phyloP scores from a whole-genome alignment of 2,888 invertebrate genomes.

The Taphrorychus bicolor region DNA sequence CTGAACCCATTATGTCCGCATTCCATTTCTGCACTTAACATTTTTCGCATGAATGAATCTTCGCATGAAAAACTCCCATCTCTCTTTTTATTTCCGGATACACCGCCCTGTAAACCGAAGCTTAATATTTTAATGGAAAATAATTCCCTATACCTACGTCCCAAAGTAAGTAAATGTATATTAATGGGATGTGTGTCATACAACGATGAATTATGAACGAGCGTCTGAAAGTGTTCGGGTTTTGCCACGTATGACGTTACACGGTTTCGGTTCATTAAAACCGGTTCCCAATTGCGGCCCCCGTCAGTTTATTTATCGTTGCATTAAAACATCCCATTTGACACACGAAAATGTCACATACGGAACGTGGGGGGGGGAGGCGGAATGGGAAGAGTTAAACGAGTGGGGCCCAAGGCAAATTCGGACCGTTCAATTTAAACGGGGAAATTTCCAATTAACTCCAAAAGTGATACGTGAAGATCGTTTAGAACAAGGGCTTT shows the following conservation, averaged over 20 bases:
- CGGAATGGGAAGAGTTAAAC: conserved; percentile 12
- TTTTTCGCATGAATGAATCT: not conserved
- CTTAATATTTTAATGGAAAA: not conserved
- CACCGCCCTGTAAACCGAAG: not conserved
- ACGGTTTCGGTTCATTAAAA: no score
- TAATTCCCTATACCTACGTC: no score
- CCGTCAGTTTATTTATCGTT: not conserved
- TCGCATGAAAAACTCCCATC: not conserved
- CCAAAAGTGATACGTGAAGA: conserved; percentile 21
- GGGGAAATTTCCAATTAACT: conserved; percentile 31
- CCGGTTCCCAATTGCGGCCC: no score
- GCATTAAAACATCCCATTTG: conserved; percentile 11
- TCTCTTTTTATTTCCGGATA: not conserved
- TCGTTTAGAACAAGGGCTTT: conserved; percentile 21
- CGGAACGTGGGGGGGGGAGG: no score
- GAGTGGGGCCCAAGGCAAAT: conserved; percentile 16
- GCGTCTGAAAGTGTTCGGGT: no score
- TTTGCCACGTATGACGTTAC: no score
- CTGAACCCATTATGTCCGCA: no score
- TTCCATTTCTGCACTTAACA: no score
- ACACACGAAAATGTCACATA: conserved; percentile 1
- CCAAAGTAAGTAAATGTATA: not conserved
- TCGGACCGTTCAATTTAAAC: conserved; percentile 16
- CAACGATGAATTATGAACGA: not conserved
- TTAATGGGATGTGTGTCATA: not conserved